A percentile compares a stretch with the other conserved stretches of the same genome.
Evolutionary conservation across 2,113 vertebrate genomes (phyloP).

Genomic region (Sakesphorus luctuosus): DNA sequence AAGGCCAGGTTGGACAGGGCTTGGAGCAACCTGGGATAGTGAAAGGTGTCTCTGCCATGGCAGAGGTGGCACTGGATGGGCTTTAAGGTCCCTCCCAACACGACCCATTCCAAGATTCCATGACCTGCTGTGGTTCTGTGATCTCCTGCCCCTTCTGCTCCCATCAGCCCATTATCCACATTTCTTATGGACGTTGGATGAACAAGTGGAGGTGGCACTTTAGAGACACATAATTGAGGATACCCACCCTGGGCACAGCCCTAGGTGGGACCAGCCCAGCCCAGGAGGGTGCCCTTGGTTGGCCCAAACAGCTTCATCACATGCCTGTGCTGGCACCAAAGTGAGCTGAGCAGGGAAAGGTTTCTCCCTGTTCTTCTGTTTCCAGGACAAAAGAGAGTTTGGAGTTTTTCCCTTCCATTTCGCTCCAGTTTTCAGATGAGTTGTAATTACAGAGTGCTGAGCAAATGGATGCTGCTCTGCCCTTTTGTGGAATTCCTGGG

Average conservation of each 20-base stretch:
- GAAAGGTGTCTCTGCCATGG: background rate
- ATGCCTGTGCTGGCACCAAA: too few relatives aligned
- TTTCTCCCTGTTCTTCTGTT: background rate
- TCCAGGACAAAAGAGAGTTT: background rate
- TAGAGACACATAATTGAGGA: background rate
- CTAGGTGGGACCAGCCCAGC: background rate
- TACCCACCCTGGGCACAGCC: background rate
- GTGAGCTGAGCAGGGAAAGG: constrained; percentile 5
- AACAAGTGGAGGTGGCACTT: background rate
- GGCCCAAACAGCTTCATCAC: background rate
- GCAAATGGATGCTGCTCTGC: background rate
- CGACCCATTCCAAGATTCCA: background rate
- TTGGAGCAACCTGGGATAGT: fast-evolving
- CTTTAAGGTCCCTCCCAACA: background rate
- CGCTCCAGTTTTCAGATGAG: background rate
- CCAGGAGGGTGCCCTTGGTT: background rate
- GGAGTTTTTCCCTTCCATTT: background rate
- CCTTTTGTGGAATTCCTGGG: background rate
- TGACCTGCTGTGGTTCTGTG: background rate
- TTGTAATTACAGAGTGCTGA: background rate
- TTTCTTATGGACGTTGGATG: too few relatives aligned
- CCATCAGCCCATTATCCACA: background rate
- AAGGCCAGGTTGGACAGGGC: background rate
- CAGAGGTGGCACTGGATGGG: too few relatives aligned
- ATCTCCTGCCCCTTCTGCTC: background rate